Evolutionary conservation across 2,888 invertebrate species (phyloP).

Genomic region (Noctua janthina): DNA sequence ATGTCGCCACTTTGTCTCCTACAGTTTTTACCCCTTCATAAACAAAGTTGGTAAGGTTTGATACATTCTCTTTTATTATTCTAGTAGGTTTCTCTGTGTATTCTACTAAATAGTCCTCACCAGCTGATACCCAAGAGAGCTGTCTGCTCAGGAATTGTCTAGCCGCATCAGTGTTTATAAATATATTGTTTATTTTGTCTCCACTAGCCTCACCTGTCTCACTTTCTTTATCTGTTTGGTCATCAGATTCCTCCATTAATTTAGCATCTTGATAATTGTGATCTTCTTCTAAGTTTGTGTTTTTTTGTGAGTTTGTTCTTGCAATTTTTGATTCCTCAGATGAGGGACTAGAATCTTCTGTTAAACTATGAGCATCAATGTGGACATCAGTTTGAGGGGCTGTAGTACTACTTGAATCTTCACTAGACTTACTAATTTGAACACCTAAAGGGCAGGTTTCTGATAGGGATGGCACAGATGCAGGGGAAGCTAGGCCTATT

Average conservation of each 20-base stretch:
- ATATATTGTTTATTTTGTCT: conserved; percentile 92
- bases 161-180: conserved; percentile 95
- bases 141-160: conserved; percentile 94
- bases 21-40: conserved; percentile 94
- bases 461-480: conserved; percentile 91
- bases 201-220: conserved; percentile 76
- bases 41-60: conserved; percentile 93
- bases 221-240: conserved; percentile 75
- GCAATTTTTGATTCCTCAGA: conserved; percentile 89
- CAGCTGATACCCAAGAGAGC: conserved; percentile 93
- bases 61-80: conserved; percentile 93
- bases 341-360: conserved; percentile 90
- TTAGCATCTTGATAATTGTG: conserved; percentile 72
- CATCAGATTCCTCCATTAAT: conserved; percentile 73
- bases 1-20: conserved; percentile 93
- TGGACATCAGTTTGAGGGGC: conserved; percentile 90
- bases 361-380: conserved; percentile 88
- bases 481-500: conserved; percentile 90
- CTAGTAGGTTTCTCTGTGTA: conserved; percentile 92
- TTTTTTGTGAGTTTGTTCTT: conserved; percentile 83
- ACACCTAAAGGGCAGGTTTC: conserved; percentile 92
- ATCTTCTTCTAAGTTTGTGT: conserved; percentile 72
- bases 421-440: conserved; percentile 90
- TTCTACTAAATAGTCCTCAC: conserved; percentile 92
- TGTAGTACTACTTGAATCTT: conserved; percentile 91